A percentile compares a stretch with the other conserved stretches of the same genome.
phyloP scores from a whole-genome alignment of 2,113 vertebrate genomes.

The Chaetodon trifascialis region DNA sequence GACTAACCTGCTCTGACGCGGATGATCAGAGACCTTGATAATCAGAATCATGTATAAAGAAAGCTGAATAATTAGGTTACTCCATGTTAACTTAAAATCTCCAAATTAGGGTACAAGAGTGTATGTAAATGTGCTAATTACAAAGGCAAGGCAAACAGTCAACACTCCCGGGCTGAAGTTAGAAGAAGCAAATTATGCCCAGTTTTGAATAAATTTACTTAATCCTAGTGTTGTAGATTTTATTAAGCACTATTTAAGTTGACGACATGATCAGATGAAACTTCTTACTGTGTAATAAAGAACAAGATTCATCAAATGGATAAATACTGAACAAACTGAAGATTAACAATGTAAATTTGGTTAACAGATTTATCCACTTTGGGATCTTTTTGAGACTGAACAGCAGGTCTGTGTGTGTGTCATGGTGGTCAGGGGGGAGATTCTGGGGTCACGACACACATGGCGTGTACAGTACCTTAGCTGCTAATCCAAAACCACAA shows the following conservation, averaged over 20 bases:
- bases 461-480: neutral
- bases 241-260: neutral
- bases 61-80: neutral
- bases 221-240: neutral
- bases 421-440: neutral
- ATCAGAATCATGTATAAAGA: neutral
- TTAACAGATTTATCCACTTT: neutral
- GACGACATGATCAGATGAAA: neutral
- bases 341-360: neutral
- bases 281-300: neutral
- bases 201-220: neutral
- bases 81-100: neutral
- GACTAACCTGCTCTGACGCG: neutral
- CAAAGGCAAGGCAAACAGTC: neutral
- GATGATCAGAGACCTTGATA: neutral
- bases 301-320: neutral
- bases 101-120: neutral
- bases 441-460: constrained; percentile 16
- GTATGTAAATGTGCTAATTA: neutral
- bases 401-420: neutral
- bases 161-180: neutral
- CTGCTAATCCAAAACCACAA: constrained; percentile 23
- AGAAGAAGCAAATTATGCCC: neutral
- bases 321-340: neutral
- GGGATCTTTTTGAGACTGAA: neutral